Percentiles rank a stretch among this genome's conserved stretches.
phyloP scores from a whole-genome alignment of 2,797 vertebrate species.

The Pangasius mekongensis region DNA sequence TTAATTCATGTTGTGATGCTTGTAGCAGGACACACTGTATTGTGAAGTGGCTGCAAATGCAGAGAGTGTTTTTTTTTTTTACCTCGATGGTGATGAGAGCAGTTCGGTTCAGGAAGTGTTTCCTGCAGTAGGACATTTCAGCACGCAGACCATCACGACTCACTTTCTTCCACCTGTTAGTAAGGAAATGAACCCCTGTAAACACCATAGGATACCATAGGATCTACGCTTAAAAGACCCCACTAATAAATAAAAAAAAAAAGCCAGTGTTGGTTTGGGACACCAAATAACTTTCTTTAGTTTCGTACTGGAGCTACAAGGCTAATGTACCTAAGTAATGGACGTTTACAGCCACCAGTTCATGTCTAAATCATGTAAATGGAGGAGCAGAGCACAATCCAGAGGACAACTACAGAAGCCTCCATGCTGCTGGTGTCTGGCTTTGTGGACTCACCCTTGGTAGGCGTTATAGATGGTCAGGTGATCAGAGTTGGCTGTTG shows the following conservation, averaged over 20 bases:
- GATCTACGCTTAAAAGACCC: neutral
- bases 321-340: neutral
- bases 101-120: slow-evolving; percentile 90
- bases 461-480: slow-evolving; percentile 94
- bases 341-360: neutral
- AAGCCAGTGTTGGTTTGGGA: too few relatives aligned
- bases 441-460: slow-evolving; percentile 78
- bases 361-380: neutral
- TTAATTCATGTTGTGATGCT: neutral
- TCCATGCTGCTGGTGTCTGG: neutral
- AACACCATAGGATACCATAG: neutral
- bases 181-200: neutral
- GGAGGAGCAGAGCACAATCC: neutral
- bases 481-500: slow-evolving; percentile 90
- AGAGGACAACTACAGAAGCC: neutral
- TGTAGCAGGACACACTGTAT: neutral
- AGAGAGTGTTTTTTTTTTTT: neutral
- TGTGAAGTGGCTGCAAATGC: neutral
- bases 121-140: slow-evolving; percentile 88
- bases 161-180: slow-evolving; percentile 85
- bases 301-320: neutral
- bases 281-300: neutral
- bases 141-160: slow-evolving; percentile 80
- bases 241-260: too few relatives aligned
- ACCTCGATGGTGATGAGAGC: slow-evolving; percentile 94